These are phyloP conservation scores for Ptyas mucosa DNA, from an alignment of 2,113 vertebrate species.

Conservation along the genomic window DNA sequence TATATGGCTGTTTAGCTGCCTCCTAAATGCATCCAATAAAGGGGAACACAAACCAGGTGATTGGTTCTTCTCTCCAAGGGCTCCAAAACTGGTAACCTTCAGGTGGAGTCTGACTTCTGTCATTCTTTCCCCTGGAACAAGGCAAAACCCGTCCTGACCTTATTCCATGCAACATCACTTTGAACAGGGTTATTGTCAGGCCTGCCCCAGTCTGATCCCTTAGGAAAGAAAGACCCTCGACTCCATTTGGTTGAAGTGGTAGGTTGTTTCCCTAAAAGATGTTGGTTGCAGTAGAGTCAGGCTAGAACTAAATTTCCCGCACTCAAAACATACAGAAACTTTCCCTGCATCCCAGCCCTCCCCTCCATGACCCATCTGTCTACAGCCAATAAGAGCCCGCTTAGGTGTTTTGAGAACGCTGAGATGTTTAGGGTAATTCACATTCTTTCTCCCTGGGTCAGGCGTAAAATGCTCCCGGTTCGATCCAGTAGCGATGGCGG, in stretches of 20 bases:
- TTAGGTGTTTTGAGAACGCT: neutral
- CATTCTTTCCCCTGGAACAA: neutral
- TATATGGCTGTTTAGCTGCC: neutral
- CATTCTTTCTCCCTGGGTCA: neutral
- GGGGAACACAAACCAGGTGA: neutral
- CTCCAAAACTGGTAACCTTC: neutral
- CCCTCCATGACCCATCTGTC: too few relatives aligned
- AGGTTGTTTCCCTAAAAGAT: neutral
- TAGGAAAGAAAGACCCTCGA: neutral
- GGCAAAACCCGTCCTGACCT: neutral
- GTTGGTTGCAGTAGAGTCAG: neutral
- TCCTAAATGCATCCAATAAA: neutral
- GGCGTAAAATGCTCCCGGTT: too few relatives aligned
- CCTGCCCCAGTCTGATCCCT: neutral
- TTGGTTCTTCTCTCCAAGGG: neutral
- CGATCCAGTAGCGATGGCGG: too few relatives aligned
- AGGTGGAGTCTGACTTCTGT: neutral
- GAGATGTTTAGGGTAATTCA: neutral
- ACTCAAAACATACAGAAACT: neutral
- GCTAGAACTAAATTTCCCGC: neutral
- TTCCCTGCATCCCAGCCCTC: neutral
- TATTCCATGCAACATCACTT: neutral
- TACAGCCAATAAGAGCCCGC: neutral
- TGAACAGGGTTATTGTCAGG: neutral
- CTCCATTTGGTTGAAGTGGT: neutral